phyloP scores from a whole-genome alignment of 2,888 invertebrate genomes.

The Crematogaster levior region DNA sequence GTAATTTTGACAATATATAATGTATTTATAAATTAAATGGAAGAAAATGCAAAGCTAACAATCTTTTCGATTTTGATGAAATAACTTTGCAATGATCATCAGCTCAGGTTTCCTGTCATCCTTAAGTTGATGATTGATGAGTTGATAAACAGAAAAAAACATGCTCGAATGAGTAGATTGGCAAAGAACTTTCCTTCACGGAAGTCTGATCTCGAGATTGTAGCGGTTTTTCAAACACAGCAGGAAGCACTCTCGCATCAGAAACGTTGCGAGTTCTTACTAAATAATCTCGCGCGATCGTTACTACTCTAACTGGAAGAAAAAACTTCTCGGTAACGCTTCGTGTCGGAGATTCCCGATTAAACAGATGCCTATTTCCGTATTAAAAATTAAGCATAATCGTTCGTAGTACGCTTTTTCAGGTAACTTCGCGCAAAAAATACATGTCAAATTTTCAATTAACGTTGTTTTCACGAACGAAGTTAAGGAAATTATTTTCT shows the following conservation, averaged over 20 bases:
- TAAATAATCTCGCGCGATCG: conserved; percentile 38
- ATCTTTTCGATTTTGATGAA: neutral
- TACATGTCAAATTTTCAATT: neutral
- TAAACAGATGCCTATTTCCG: neutral
- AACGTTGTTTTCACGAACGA: neutral
- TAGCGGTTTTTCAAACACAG: conserved; percentile 36
- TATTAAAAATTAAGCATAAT: conserved; percentile 3
- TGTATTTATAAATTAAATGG: neutral
- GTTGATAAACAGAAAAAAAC: conserved; percentile 14
- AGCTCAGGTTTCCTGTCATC: conserved; percentile 30
- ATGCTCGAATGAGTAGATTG: neutral
- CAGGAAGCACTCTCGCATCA: conserved; percentile 34
- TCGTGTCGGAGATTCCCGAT: conserved; percentile 21
- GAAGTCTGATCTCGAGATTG: conserved; percentile 35
- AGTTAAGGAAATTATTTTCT: neutral
- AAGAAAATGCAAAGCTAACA: neutral
- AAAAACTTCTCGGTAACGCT: neutral
- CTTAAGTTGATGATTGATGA: conserved; percentile 36
- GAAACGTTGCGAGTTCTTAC: conserved; percentile 8
- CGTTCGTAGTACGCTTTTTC: neutral
- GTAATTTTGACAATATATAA: neutral
- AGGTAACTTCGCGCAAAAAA: neutral
- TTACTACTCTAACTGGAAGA: conserved; percentile 21
- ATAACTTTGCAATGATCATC: neutral
- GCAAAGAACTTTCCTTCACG: conserved; percentile 23